Evolutionary conservation across 2,113 vertebrate genomes (phyloP).

Genomic region (Cricetomys ansorgei): DNA sequence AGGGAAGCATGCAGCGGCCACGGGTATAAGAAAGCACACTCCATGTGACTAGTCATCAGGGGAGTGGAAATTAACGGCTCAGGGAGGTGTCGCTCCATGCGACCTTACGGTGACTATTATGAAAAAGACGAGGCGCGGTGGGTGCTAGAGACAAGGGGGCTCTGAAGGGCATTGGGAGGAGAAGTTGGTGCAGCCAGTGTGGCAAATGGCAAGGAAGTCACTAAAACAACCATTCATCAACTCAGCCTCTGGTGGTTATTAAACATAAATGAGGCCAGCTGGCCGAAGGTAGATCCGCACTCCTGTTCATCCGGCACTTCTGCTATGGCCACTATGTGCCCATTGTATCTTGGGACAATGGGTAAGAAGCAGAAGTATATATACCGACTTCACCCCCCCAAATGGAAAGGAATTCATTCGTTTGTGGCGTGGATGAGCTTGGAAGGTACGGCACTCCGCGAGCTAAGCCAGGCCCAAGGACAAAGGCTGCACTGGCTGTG

Average conservation of each 20-base stretch:
- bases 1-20: too few species aligned
- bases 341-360: too few species aligned
- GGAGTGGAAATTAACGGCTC: not conserved
- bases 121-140: too few species aligned
- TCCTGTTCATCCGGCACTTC: not conserved
- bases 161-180: not conserved
- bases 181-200: not conserved
- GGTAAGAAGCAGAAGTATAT: too few species aligned
- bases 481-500: too few species aligned
- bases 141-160: too few species aligned
- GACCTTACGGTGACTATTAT: not conserved
- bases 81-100: not conserved
- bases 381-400: not conserved
- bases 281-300: not conserved
- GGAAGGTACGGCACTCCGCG: too few species aligned
- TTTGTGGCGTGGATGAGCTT: not conserved
- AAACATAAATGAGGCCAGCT: not conserved
- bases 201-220: not conserved
- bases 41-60: not conserved
- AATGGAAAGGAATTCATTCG: not conserved
- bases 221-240: not conserved
- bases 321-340: not conserved
- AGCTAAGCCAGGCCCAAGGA: too few species aligned
- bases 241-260: not conserved
- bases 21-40: too few species aligned